phyloP scores from a whole-genome alignment of 2,797 vertebrate species.

The Semotilus atromaculatus region DNA sequence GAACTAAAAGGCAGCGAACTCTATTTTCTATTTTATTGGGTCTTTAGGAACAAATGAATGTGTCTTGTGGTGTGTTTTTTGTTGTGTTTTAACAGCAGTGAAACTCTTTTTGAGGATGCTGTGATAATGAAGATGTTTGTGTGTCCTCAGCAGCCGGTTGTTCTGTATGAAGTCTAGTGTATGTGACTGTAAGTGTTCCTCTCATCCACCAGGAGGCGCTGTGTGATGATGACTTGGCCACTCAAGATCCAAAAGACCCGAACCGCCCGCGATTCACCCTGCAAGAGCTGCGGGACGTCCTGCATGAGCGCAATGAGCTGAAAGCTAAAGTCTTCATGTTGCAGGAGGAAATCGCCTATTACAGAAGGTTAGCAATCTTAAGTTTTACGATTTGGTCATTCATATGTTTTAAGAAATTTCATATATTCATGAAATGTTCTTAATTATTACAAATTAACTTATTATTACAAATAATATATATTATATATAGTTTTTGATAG shows the following conservation, averaged over 20 bases:
- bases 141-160: not conserved
- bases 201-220: conserved; percentile 75
- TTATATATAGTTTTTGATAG: not conserved
- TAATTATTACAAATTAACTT: not conserved
- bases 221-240: conserved; percentile 79
- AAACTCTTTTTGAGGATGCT: not conserved
- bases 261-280: conserved; percentile 94
- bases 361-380: conserved; percentile 83
- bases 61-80: not conserved
- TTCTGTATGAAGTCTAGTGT: not conserved
- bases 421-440: not conserved
- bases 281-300: conserved; percentile 95
- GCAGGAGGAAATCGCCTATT: conserved; percentile 96
- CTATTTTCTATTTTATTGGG: not conserved
- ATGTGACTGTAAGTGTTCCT: not conserved
- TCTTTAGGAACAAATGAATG: not conserved
- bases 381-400: not conserved
- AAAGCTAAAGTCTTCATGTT: conserved; percentile 96
- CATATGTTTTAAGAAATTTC: not conserved
- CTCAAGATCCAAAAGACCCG: conserved; percentile 88
- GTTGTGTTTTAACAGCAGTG: not conserved
- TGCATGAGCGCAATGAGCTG: conserved; percentile 96
- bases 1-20: not conserved
- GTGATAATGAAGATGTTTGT: not conserved
- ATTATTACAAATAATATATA: not conserved